Conservation (phyloP, 1,140 invertebrate genomes). For the Doryteuthis pealeii region DNA sequence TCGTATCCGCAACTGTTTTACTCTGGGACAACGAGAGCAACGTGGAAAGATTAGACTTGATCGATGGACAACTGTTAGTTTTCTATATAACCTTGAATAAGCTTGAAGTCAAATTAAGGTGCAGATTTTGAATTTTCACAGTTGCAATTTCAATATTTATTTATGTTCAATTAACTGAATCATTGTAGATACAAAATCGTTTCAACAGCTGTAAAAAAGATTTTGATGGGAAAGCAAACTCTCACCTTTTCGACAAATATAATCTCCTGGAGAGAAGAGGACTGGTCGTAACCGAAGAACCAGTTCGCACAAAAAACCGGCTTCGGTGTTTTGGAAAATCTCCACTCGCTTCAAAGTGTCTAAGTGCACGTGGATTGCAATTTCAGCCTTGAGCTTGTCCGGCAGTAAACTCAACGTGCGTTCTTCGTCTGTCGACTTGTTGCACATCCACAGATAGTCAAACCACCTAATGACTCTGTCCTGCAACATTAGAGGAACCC, state of each 20-base stretch:
- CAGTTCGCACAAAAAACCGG: slow-evolving; percentile 95
- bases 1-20: no score
- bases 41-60: no score
- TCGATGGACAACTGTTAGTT: no score
- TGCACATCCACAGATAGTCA: slow-evolving; percentile 97
- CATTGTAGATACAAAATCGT: no score
- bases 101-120: no score
- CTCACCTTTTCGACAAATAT: slow-evolving; percentile 97
- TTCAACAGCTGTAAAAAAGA: no score
- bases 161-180: no score
- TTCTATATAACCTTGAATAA: no score
- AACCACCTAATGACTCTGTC: slow-evolving; percentile 99
- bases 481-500: slow-evolving; percentile 92
- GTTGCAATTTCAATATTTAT: no score
- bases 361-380: slow-evolving; percentile 97
- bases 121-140: no score
- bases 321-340: slow-evolving; percentile 99
- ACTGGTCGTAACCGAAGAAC: slow-evolving; percentile 91
- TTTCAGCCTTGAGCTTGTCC: slow-evolving; percentile 97
- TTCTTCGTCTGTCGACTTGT: slow-evolving; percentile 98
- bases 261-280: slow-evolving; percentile 96
- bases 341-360: slow-evolving; percentile 97
- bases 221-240: slow-evolving; percentile 16
- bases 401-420: slow-evolving; percentile 63
- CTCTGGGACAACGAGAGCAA: no score